Evolutionary conservation across 1,140 invertebrate genomes (phyloP).

Genomic region (Holcopasites calliopsidis): DNA sequence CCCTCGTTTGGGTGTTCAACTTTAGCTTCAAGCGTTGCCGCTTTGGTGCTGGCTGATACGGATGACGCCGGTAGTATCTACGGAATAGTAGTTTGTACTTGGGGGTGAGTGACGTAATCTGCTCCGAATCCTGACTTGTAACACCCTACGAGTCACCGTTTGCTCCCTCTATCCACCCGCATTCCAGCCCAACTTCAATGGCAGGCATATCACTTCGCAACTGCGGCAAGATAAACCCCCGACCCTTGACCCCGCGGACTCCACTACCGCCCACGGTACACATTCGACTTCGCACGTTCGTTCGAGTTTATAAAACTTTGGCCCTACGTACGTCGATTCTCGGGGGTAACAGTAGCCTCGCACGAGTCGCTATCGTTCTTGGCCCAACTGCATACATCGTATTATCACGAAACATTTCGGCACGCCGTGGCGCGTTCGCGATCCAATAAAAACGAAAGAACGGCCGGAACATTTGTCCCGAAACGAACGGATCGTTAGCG

Average conservation of each 20-base stretch:
- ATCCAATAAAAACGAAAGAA: background rate
- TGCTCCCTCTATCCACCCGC: conserved; percentile 42
- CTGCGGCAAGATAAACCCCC: conserved; percentile 63
- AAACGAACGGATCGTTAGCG: background rate
- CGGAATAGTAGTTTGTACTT: conserved; percentile 29
- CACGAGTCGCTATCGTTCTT: conserved; percentile 34
- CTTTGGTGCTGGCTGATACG: conserved; percentile 34
- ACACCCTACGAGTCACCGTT: conserved; percentile 51
- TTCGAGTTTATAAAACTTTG: conserved; percentile 67
- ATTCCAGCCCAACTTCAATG: conserved; percentile 59
- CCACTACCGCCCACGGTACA: conserved; percentile 45
- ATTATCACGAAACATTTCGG: conserved; percentile 28
- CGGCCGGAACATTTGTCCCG: background rate
- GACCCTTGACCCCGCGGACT: conserved; percentile 63
- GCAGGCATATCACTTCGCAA: conserved; percentile 64
- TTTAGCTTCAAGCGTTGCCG: background rate
- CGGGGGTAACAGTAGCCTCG: conserved; percentile 29
- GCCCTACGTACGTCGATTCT: conserved; percentile 40
- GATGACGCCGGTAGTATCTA: conserved; percentile 28
- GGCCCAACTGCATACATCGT: background rate
- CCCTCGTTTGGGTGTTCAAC: background rate
- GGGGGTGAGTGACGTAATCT: conserved; percentile 60
- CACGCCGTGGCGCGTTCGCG: background rate
- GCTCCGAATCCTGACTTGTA: conserved; percentile 61
- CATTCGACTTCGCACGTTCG: conserved; percentile 63